Percentiles rank a stretch among this genome's conserved stretches.
These are phyloP conservation scores for Lepisosteus osseus DNA, from an alignment of 2,113 vertebrate species.

Conservation along the genomic window DNA sequence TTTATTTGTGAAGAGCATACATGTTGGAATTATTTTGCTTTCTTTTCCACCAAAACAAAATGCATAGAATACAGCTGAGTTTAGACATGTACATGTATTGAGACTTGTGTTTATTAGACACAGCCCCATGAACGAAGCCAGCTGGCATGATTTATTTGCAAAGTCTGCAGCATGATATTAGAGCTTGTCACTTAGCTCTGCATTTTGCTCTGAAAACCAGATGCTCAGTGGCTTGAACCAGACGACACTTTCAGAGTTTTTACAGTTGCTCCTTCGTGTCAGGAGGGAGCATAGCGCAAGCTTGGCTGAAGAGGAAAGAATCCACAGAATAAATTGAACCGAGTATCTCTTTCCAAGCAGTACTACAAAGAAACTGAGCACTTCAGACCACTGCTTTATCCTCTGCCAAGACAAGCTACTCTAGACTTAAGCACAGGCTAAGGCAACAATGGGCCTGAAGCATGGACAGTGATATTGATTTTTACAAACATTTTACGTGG, in stretches of 20 bases:
- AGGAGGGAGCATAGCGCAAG: slow-evolving; percentile 53
- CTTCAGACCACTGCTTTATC: slow-evolving; percentile 46
- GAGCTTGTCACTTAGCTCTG: slow-evolving; percentile 52
- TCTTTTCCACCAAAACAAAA: slow-evolving; percentile 52
- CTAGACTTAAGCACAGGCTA: slow-evolving; percentile 54
- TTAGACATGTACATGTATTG: slow-evolving; percentile 39
- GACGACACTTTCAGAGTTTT: slow-evolving; percentile 44
- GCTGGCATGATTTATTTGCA: slow-evolving; percentile 62
- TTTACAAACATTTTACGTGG: slow-evolving; percentile 96
- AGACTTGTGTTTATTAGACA: slow-evolving; percentile 14
- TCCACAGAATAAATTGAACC: slow-evolving; percentile 46
- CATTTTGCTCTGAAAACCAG: slow-evolving; percentile 64
- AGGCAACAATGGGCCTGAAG: slow-evolving; percentile 84
- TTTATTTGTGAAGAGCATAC: slow-evolving; percentile 61
- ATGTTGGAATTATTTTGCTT: slow-evolving; percentile 64
- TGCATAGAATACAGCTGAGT: slow-evolving; percentile 46
- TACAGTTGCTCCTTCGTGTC: slow-evolving; percentile 56
- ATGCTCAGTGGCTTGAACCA: slow-evolving; percentile 55
- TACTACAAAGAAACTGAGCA: slow-evolving; percentile 26
- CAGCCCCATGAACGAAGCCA: slow-evolving; percentile 47
- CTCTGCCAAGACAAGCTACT: slow-evolving; percentile 41
- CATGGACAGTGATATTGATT: slow-evolving; percentile 96
- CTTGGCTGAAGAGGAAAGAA: slow-evolving; percentile 44
- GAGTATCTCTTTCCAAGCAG: slow-evolving; percentile 37
- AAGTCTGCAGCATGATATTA: slow-evolving; percentile 53